phyloP scores from a whole-genome alignment of 30 jellyfish, hydroid and myxozoan genomes.

The Aurelia coerulea region DNA sequence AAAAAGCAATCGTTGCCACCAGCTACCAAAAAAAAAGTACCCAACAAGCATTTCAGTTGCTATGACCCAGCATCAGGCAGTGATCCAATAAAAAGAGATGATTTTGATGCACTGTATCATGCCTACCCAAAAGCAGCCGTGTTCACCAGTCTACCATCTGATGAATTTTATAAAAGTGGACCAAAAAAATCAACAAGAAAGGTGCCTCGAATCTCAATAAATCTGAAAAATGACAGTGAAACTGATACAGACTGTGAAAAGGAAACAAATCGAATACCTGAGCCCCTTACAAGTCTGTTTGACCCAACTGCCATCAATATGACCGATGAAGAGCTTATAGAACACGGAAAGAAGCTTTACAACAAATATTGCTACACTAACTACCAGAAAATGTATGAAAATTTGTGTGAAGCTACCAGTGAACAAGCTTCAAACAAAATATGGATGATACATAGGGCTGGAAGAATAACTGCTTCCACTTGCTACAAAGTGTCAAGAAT shows the following conservation, averaged over 20 bases:
- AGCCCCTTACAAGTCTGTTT: slow-evolving; percentile 18
- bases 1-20: not conserved
- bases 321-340: slow-evolving; percentile 1
- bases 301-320: slow-evolving; percentile 20
- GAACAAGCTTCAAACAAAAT: slow-evolving; percentile 8
- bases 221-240: too few relatives aligned
- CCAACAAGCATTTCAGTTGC: too few relatives aligned
- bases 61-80: too few relatives aligned
- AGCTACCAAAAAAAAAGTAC: not conserved
- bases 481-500: slow-evolving; percentile 13
- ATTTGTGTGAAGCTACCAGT: not conserved
- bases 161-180: too few relatives aligned
- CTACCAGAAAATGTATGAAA: slow-evolving; percentile 7
- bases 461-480: slow-evolving; percentile 26
- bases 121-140: too few relatives aligned
- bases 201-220: too few relatives aligned
- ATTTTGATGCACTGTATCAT: too few relatives aligned
- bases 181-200: too few relatives aligned
- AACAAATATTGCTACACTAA: not conserved
- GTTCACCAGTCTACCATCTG: too few relatives aligned
- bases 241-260: too few relatives aligned
- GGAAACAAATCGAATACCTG: slow-evolving; percentile 2
- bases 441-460: slow-evolving; percentile 24
- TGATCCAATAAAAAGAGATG: too few relatives aligned
- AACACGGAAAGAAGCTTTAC: slow-evolving; percentile 6